phyloP scores from a whole-genome alignment of 2,888 invertebrate species.

The Alcis repandata region DNA sequence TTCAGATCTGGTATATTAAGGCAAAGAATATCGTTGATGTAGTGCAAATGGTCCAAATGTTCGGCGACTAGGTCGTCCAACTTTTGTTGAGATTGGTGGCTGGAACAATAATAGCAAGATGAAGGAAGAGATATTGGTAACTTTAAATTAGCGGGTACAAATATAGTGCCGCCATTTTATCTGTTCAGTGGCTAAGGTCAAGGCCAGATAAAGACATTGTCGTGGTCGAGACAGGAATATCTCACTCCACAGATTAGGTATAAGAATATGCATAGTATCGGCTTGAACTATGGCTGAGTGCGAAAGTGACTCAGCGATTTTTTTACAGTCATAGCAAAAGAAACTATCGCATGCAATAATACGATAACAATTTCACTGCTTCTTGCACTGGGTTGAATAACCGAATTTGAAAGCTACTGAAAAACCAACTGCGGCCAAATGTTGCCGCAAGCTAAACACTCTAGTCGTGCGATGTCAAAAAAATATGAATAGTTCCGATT shows the following conservation, averaged over 20 bases:
- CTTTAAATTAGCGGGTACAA: not conserved
- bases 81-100: slow-evolving; percentile 96
- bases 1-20: slow-evolving; percentile 97
- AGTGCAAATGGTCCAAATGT: slow-evolving; percentile 98
- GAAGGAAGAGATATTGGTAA: slow-evolving; percentile 25
- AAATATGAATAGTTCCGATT: too few relatives aligned
- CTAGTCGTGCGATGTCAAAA: too few relatives aligned
- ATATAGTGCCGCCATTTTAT: slow-evolving; percentile 9
- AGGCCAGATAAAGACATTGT: not conserved
- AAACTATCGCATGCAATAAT: too few relatives aligned
- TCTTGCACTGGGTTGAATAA: too few relatives aligned
- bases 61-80: slow-evolving; percentile 98
- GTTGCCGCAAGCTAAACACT: too few relatives aligned
- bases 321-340: too few relatives aligned
- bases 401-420: too few relatives aligned
- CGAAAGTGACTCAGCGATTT: too few relatives aligned
- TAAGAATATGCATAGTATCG: not conserved
- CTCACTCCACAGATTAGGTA: not conserved
- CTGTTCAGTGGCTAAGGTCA: not conserved
- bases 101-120: slow-evolving; percentile 64
- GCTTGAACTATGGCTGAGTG: too few relatives aligned
- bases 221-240: not conserved
- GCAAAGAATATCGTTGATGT: slow-evolving; percentile 97
- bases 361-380: too few relatives aligned
- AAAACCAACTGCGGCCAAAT: too few relatives aligned